phyloP scores from a whole-genome alignment of 2,888 invertebrate species.

The Leptopilina myrica region DNA sequence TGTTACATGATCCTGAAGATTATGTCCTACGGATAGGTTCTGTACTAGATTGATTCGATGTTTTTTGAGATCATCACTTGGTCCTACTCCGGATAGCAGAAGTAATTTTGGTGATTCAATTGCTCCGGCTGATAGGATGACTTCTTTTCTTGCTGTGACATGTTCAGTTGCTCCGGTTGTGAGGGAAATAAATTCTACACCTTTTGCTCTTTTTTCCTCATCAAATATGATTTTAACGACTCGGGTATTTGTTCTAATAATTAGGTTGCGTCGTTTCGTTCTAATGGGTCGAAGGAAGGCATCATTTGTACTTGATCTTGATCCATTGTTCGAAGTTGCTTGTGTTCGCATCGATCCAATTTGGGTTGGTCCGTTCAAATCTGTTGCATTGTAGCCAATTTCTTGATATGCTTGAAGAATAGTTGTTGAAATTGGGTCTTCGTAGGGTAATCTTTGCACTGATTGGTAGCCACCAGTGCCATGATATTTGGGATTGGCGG shows the following conservation, averaged over 20 bases:
- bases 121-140: conserved; percentile 91
- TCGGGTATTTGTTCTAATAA: conserved; percentile 21
- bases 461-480: conserved; percentile 80
- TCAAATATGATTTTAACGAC: conserved; percentile 38
- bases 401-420: conserved; percentile 37
- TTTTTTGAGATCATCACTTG: conserved; percentile 78
- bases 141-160: conserved; percentile 84
- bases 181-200: conserved; percentile 34
- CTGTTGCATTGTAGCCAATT: conserved; percentile 36
- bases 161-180: conserved; percentile 60
- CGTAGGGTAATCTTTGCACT: neutral
- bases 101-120: conserved; percentile 93
- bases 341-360: conserved; percentile 26
- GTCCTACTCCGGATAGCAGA: conserved; percentile 88
- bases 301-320: conserved; percentile 41
- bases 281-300: conserved; percentile 46
- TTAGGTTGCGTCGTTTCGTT: conserved; percentile 52
- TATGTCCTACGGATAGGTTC: conserved; percentile 81
- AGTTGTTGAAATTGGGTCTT: conserved; percentile 5
- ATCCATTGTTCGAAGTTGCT: conserved; percentile 32
- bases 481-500: conserved; percentile 78
- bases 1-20: conserved; percentile 82
- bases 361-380: conserved; percentile 35
- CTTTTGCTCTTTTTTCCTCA: conserved; percentile 28
- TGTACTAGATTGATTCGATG: conserved; percentile 80